Percentiles rank a stretch among this genome's conserved stretches.
Evolutionary conservation across 2,113 vertebrate species (phyloP).

Genomic region (Pteronura brasiliensis): DNA sequence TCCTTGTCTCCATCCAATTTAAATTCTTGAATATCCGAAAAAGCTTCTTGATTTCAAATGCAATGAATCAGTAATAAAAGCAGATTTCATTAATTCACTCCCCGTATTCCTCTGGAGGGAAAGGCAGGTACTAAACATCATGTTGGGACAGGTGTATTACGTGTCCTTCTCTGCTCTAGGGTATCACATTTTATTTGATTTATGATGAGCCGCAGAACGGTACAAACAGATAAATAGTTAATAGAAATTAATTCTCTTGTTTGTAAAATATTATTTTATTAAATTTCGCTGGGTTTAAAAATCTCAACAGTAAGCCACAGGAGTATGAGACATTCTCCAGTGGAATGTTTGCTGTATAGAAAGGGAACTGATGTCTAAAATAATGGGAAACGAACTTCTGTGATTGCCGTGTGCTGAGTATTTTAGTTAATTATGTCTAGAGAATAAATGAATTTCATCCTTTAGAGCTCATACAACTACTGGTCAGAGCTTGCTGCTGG

Average conservation of each 20-base stretch:
- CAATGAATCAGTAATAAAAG: not conserved
- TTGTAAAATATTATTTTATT: not conserved
- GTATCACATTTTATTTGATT: not conserved
- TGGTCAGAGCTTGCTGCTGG: not conserved
- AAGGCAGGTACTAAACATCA: not conserved
- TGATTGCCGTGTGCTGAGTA: too few species aligned
- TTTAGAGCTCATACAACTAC: not conserved
- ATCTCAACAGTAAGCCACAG: not conserved
- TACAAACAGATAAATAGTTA: not conserved
- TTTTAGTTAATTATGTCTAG: not conserved
- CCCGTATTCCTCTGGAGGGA: not conserved
- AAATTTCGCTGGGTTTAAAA: not conserved
- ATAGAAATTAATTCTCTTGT: conserved; percentile 29
- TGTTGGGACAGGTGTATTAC: not conserved
- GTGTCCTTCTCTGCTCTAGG: not conserved
- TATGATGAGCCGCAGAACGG: not conserved
- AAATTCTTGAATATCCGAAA: too few species aligned
- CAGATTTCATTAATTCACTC: not conserved
- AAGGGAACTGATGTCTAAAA: not conserved
- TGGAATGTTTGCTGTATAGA: not conserved
- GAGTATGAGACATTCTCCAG: not conserved
- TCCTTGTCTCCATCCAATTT: not conserved
- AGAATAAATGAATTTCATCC: too few species aligned
- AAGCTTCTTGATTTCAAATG: not conserved
- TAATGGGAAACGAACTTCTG: not conserved